These are phyloP conservation scores for Callyntrura guangdongensis DNA, from an alignment of 2,888 invertebrate species.

Conservation along the genomic window DNA sequence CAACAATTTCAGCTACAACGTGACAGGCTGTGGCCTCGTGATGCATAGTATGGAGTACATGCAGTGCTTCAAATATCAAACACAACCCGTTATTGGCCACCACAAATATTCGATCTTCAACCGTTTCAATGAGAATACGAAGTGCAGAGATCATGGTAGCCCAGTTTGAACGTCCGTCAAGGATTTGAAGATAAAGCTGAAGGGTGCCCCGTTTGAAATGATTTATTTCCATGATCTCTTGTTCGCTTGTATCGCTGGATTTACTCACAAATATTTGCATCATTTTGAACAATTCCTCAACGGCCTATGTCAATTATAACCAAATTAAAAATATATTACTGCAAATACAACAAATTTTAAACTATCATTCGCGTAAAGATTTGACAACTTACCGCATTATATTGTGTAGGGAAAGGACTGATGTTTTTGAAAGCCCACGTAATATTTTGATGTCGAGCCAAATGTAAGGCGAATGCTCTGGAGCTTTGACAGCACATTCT, in stretches of 20 bases:
- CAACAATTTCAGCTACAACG: slow-evolving; percentile 93
- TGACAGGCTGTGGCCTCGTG: slow-evolving; percentile 97
- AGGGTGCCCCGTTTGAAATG: slow-evolving; percentile 94
- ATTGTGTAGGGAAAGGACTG: slow-evolving; percentile 97
- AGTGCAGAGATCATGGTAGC: slow-evolving; percentile 96
- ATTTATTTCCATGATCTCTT: slow-evolving; percentile 93
- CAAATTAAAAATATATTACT: slow-evolving; percentile 76
- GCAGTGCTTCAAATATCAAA: slow-evolving; percentile 93
- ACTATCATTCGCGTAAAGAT: too few relatives aligned
- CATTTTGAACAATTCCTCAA: slow-evolving; percentile 96
- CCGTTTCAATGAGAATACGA: slow-evolving; percentile 94
- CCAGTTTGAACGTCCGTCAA: slow-evolving; percentile 97
- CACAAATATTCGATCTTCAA: slow-evolving; percentile 95
- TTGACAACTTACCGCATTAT: slow-evolving; percentile 90
- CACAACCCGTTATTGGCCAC: slow-evolving; percentile 96
- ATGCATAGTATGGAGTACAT: slow-evolving; percentile 96
- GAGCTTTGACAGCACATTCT: slow-evolving; percentile 97
- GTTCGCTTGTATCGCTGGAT: slow-evolving; percentile 91
- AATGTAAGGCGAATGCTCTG: slow-evolving; percentile 92
- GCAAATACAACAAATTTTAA: slow-evolving; percentile 17
- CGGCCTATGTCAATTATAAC: slow-evolving; percentile 88
- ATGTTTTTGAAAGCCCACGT: slow-evolving; percentile 99
- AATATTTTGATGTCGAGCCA: slow-evolving; percentile 97
- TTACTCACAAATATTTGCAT: slow-evolving; percentile 96
- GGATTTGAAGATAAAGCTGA: slow-evolving; percentile 94